Conservation (phyloP, 1,140 invertebrate genomes). For the Meloidogyne floridensis region DNA sequence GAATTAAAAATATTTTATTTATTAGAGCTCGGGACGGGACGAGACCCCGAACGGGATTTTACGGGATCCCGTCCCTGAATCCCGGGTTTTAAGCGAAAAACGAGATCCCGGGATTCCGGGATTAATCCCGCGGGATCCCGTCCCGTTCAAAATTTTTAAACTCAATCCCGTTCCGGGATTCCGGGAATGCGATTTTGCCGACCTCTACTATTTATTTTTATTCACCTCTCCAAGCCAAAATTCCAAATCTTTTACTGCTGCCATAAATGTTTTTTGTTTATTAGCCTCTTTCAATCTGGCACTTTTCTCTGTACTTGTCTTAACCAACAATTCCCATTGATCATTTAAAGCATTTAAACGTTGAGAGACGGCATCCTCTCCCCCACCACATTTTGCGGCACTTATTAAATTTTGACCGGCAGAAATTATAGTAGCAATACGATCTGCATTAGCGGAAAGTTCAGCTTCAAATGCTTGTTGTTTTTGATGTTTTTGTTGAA, state of each 20-base stretch:
- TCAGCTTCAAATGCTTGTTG: conserved; percentile 99
- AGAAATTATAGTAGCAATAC: conserved; percentile 89
- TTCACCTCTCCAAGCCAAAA: conserved; percentile 97
- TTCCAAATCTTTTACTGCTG: conserved; percentile 97
- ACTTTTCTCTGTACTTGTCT: conserved; percentile 94
- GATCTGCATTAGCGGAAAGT: conserved; percentile 93
- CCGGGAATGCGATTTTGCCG: too few species aligned
- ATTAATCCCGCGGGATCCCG: too few species aligned
- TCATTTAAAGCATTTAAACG: conserved; percentile 90
- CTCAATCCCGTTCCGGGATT: too few species aligned
- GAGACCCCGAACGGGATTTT: too few species aligned
- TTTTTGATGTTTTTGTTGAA: conserved; percentile 80
- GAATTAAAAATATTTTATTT: neutral
- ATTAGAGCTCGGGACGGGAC: too few species aligned
- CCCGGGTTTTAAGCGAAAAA: too few species aligned
- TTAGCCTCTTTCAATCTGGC: conserved; percentile 91
- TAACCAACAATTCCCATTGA: conserved; percentile 96
- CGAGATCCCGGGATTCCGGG: too few species aligned
- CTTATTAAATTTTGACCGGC: conserved; percentile 93
- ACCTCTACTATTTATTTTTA: too few species aligned
- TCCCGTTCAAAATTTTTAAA: too few species aligned
- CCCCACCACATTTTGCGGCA: conserved; percentile 68
- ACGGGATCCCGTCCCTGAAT: too few species aligned
- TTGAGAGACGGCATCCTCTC: conserved; percentile 70
- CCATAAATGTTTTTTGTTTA: conserved; percentile 96